A percentile compares a stretch with the other conserved stretches of the same genome.
phyloP scores from a whole-genome alignment of 2,113 vertebrate genomes.

The Scomber japonicus region DNA sequence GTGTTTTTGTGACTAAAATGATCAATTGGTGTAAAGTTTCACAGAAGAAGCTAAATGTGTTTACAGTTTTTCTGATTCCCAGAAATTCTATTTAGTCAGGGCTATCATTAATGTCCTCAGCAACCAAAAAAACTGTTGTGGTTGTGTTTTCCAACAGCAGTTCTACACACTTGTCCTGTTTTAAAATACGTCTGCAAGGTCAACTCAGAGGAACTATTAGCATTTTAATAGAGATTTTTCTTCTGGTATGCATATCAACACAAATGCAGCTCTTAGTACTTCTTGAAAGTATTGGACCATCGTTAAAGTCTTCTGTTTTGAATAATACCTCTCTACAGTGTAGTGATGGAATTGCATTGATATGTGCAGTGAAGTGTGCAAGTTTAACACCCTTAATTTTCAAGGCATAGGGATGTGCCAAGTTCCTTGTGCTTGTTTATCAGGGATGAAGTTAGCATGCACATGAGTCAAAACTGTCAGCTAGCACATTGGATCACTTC shows the following conservation, averaged over 20 bases:
- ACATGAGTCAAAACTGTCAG: conserved; percentile 47
- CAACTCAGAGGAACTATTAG: conserved; percentile 15
- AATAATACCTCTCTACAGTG: conserved; percentile 11
- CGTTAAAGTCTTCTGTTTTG: background rate
- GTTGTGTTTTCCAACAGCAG: background rate
- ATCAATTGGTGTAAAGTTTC: background rate
- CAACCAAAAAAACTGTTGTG: background rate
- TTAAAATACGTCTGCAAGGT: conserved; percentile 8
- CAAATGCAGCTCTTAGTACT: background rate
- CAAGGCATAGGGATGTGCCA: background rate
- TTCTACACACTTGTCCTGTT: background rate
- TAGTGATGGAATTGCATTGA: conserved; percentile 15
- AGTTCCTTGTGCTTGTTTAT: conserved; percentile 33
- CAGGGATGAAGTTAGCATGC: conserved; percentile 12
- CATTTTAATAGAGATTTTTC: conserved; percentile 36
- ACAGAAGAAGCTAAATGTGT: background rate
- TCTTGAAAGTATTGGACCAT: background rate
- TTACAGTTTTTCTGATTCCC: background rate
- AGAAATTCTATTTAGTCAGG: background rate
- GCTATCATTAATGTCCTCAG: conserved; percentile 8
- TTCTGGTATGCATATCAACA: background rate
- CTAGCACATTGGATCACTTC: conserved; percentile 11
- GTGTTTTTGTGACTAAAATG: background rate
- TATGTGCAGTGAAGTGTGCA: conserved; percentile 33
- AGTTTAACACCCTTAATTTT: conserved; percentile 26